These are phyloP conservation scores for Periphyllus acericola DNA, from an alignment of 2,888 invertebrate genomes.

Conservation along the genomic window DNA sequence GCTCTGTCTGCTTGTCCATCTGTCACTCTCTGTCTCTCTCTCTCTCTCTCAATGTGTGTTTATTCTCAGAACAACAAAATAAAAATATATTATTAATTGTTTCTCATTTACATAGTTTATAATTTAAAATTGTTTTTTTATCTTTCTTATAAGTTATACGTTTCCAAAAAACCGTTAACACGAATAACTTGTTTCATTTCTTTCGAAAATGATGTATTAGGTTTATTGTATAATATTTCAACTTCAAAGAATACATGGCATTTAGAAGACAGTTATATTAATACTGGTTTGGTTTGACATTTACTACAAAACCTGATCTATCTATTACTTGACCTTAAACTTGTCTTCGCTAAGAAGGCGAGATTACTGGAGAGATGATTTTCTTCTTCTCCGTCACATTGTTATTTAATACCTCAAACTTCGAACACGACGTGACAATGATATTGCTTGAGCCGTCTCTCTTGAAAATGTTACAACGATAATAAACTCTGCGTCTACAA, in stretches of 20 bases:
- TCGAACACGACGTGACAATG: background rate
- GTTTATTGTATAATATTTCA: background rate
- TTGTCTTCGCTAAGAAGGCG: no score
- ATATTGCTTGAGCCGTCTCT: no score
- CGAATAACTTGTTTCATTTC: background rate
- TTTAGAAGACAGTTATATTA: background rate
- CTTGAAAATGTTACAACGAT: no score
- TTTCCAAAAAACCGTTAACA: background rate
- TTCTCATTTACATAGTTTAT: background rate
- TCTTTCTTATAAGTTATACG: background rate
- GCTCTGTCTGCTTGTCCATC: no score
- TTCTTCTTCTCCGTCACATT: background rate
- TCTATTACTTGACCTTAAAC: background rate
- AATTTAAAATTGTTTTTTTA: background rate
- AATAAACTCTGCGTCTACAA: background rate
- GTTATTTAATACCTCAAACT: background rate
- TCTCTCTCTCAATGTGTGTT: background rate
- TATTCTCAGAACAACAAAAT: no score
- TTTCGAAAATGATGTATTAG: background rate
- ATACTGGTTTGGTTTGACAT: conserved; percentile 18
- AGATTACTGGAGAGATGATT: background rate
- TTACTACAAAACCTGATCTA: background rate
- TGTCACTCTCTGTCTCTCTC: background rate
- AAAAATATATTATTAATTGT: background rate
- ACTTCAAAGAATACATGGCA: background rate